These are phyloP conservation scores for Mesochorus sp. DNA, from an alignment of 2,888 invertebrate species.

Conservation along the genomic window DNA sequence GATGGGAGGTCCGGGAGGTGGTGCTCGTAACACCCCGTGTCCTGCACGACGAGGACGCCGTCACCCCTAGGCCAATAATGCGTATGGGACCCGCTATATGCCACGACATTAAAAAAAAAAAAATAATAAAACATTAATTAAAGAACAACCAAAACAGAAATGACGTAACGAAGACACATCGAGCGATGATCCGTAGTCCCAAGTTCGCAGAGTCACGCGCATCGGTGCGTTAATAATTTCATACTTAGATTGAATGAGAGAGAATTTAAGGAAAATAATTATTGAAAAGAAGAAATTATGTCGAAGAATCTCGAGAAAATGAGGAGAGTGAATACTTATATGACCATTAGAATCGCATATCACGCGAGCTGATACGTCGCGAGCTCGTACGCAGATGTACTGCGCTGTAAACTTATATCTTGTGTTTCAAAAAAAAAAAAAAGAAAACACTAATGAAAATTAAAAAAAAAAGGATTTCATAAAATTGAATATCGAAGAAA, in stretches of 20 bases:
- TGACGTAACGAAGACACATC: conserved; percentile 13
- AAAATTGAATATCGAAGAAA: too few species aligned
- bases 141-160: background rate
- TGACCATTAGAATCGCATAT: conserved; percentile 73
- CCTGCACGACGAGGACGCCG: conserved; percentile 65
- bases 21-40: conserved; percentile 82
- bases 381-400: conserved; percentile 60
- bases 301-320: conserved; percentile 34
- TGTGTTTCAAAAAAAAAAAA: conserved; percentile 25
- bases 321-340: conserved; percentile 59
- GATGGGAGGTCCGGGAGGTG: conserved; percentile 82
- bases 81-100: conserved; percentile 15
- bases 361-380: conserved; percentile 61
- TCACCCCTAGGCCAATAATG: conserved; percentile 15
- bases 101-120: conserved; percentile 18
- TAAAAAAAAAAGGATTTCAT: conserved; percentile 9
- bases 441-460: conserved; percentile 7
- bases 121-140: conserved; percentile 1
- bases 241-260: conserved; percentile 61
- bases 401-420: conserved; percentile 47
- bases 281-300: conserved; percentile 62
- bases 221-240: conserved; percentile 70
- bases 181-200: conserved; percentile 30
- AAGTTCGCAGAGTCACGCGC: conserved; percentile 52
- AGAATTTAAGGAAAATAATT: conserved; percentile 53